Conservation (phyloP, 2,113 vertebrate genomes). For the Pedionomus torquatus region DNA sequence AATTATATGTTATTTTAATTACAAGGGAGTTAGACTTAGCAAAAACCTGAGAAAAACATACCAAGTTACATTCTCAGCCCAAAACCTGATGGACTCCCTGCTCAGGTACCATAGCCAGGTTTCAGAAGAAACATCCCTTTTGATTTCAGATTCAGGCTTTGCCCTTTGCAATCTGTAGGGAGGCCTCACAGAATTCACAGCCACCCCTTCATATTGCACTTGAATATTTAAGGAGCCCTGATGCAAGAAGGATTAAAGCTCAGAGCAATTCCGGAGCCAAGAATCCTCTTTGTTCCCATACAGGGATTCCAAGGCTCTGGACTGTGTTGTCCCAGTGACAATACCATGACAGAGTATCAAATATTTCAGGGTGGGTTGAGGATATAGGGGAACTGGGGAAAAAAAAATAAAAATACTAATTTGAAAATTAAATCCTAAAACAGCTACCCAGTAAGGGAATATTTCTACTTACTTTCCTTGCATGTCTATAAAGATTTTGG, state of each 20-base stretch:
- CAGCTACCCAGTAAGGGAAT: background rate
- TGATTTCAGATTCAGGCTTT: background rate
- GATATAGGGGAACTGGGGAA: background rate
- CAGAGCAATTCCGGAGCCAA: background rate
- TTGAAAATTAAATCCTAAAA: background rate
- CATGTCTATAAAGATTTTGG: background rate
- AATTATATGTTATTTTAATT: slow-evolving; percentile 11
- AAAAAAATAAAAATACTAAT: background rate
- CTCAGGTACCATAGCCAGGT: background rate
- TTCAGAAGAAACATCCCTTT: background rate
- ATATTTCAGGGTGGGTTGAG: background rate
- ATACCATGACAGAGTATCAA: background rate
- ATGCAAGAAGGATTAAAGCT: background rate
- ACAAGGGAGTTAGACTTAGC: background rate
- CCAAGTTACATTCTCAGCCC: background rate
- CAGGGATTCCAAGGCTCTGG: background rate
- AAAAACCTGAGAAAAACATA: background rate
- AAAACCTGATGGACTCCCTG: background rate
- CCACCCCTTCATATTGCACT: background rate
- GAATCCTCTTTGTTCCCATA: background rate
- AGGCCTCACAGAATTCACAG: background rate
- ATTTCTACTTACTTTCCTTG: background rate
- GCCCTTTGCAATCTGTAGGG: background rate
- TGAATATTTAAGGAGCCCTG: background rate
- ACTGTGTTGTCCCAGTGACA: background rate